A percentile compares a stretch with the other conserved stretches of the same genome.
These are phyloP conservation scores for Pangasius macronema DNA, from an alignment of 2,797 vertebrate species.

Conservation along the genomic window DNA sequence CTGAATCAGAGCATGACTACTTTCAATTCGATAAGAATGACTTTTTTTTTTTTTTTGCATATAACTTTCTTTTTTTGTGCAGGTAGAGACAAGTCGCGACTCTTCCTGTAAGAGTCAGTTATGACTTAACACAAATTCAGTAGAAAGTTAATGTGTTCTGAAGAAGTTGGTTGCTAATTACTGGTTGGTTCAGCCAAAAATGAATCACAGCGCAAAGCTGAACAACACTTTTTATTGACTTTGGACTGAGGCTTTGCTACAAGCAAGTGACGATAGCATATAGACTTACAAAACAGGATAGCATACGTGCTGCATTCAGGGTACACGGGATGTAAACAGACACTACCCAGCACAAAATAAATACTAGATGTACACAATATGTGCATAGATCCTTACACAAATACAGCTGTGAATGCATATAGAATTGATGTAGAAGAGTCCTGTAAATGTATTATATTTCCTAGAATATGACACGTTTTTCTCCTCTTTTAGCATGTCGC, in stretches of 20 bases:
- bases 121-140: neutral
- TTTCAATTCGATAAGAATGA: constrained; percentile 23
- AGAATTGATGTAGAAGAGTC: neutral
- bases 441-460: neutral
- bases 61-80: too few species aligned
- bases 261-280: neutral
- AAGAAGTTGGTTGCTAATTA: constrained; percentile 2
- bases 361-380: neutral
- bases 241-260: neutral
- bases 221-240: constrained; percentile 21
- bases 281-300: neutral
- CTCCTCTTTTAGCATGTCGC: neutral
- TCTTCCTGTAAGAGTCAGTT: constrained; percentile 3
- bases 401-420: neutral
- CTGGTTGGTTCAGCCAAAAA: neutral
- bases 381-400: neutral
- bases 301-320: neutral
- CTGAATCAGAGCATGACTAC: neutral
- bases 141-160: constrained; percentile 20
- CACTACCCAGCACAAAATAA: neutral
- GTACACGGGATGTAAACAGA: neutral
- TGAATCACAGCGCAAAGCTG: neutral
- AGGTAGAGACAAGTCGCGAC: neutral
- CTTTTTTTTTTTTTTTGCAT: neutral
- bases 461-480: neutral